A percentile compares a stretch with the other conserved stretches of the same genome.
phyloP scores from a whole-genome alignment of 2,888 invertebrate species.

The Dicyrtoma fusca region DNA sequence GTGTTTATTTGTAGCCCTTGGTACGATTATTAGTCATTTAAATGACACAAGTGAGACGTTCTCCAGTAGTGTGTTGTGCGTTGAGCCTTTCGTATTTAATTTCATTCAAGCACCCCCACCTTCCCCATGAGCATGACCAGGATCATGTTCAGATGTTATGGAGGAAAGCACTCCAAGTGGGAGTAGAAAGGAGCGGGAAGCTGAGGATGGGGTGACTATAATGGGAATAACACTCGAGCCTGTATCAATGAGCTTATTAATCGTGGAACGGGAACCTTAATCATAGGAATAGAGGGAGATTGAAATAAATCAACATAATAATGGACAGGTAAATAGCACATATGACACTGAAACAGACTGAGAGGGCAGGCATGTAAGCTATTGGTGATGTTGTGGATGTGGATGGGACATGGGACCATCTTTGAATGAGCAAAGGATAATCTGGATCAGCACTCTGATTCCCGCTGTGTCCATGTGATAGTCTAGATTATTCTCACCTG shows the following conservation, averaged over 20 bases:
- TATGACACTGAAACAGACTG: constrained; percentile 22
- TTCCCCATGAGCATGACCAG: neutral
- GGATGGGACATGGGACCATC: constrained; percentile 17
- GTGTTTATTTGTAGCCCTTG: too few relatives aligned
- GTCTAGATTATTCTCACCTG: constrained; percentile 46
- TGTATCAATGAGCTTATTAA: constrained; percentile 29
- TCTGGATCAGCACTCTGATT: constrained; percentile 40
- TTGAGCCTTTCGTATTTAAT: too few relatives aligned
- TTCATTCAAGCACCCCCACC: too few relatives aligned
- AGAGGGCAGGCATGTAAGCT: too few relatives aligned
- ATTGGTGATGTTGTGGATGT: too few relatives aligned
- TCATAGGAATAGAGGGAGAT: constrained; percentile 28
- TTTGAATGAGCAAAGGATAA: constrained; percentile 29
- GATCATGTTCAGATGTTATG: neutral
- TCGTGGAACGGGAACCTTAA: constrained; percentile 22
- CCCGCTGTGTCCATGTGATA: constrained; percentile 42
- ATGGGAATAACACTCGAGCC: neutral
- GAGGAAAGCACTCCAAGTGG: constrained; percentile 1
- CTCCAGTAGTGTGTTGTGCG: too few relatives aligned
- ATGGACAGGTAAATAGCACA: constrained; percentile 31
- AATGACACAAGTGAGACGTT: too few relatives aligned
- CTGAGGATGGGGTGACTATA: neutral
- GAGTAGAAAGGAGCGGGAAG: neutral
- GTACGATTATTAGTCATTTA: too few relatives aligned
- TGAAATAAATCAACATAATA: constrained; percentile 36